phyloP scores from a whole-genome alignment of 2,113 vertebrate species.

The Sarotherodon lohbergeri region DNA sequence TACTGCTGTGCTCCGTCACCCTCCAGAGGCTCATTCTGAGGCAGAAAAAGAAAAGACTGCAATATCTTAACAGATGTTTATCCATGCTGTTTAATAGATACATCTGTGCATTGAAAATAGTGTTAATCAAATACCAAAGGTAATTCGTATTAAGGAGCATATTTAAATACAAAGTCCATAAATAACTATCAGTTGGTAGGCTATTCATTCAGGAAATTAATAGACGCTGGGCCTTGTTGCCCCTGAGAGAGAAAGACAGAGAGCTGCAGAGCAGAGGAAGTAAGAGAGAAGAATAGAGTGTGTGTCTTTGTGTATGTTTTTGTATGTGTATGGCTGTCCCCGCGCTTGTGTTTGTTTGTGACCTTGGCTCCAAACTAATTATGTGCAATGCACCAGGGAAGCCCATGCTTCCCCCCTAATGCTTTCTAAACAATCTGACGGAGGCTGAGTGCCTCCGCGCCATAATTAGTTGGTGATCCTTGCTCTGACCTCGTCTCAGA shows the following conservation, averaged over 20 bases:
- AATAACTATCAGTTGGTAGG: constrained; percentile 46
- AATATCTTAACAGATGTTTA: background rate
- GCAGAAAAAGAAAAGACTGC: background rate
- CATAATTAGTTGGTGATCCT: constrained; percentile 62
- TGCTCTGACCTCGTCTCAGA: constrained; percentile 48
- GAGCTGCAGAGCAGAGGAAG: background rate
- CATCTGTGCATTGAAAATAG: background rate
- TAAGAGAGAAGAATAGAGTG: constrained; percentile 13
- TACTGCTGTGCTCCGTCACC: background rate
- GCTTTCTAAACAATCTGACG: constrained; percentile 62
- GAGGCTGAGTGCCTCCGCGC: constrained; percentile 49
- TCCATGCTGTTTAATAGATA: background rate
- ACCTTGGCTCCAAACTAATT: constrained; percentile 68
- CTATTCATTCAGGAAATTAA: constrained; percentile 62
- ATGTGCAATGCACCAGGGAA: constrained; percentile 63
- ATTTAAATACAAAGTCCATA: constrained; percentile 36
- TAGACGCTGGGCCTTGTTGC: constrained; percentile 37
- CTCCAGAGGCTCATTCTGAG: background rate
- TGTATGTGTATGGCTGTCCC: constrained; percentile 15
- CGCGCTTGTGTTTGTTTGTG: constrained; percentile 47
- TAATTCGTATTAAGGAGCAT: constrained; percentile 28
- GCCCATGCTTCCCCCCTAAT: constrained; percentile 31
- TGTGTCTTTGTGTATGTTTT: background rate
- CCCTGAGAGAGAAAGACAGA: constrained; percentile 31
- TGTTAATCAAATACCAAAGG: background rate